A percentile compares a stretch with the other conserved stretches of the same genome.
These are phyloP conservation scores for Monoplex corrugatus DNA, from an alignment of 2,888 invertebrate species.

Conservation along the genomic window DNA sequence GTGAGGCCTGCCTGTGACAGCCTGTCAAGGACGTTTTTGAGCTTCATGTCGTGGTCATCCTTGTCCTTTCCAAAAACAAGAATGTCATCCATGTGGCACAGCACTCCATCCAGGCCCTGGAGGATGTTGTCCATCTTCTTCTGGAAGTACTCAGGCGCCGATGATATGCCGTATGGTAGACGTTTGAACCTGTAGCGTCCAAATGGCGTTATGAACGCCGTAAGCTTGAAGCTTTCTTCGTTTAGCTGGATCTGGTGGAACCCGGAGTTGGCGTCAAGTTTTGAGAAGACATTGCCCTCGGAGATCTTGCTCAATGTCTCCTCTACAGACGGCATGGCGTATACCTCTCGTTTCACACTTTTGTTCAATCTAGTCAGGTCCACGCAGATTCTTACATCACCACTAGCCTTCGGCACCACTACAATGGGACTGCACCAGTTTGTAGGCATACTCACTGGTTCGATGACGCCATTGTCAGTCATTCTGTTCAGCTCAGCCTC, in stretches of 20 bases:
- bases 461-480: background rate
- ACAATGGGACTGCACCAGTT: constrained; percentile 27
- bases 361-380: constrained; percentile 18
- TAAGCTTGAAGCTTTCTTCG: constrained; percentile 12
- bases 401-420: constrained; percentile 11
- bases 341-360: background rate
- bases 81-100: constrained; percentile 60
- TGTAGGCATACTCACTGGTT: background rate
- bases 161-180: constrained; percentile 38
- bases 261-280: background rate
- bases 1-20: background rate
- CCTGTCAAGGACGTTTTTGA: background rate
- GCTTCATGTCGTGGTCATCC: too few species aligned
- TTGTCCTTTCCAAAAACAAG: constrained; percentile 47
- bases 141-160: constrained; percentile 43
- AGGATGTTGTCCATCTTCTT: constrained; percentile 33
- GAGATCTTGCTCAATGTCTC: background rate
- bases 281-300: background rate
- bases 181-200: constrained; percentile 39
- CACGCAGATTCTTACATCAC: background rate
- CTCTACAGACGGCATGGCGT: background rate
- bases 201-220: constrained; percentile 48
- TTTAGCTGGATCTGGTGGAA: constrained; percentile 18
- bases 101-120: constrained; percentile 49
- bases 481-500: background rate